Base-by-base conservation (phyloP, 2,888 invertebrate genomes). In the Petrolisthes cinctipes region DNA sequence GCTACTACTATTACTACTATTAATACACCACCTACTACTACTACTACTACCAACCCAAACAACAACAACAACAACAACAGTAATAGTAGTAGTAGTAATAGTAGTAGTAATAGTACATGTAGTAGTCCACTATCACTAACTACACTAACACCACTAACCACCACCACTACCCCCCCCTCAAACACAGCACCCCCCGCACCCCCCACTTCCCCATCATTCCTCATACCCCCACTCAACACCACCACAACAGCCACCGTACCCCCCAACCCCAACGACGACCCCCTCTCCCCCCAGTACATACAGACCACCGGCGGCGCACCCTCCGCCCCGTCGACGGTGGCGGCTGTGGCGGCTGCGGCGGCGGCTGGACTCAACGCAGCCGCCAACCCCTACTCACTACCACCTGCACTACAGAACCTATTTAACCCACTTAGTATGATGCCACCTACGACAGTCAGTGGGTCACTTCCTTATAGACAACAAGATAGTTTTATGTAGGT, bases 351-450 rank as follows among this genome's bases (percentile, higher is more conserved):
- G 53, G 87, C 84, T 61, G 87, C 76, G 20, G 87, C 87, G 9
- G 83, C 83, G 23, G 84, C 80, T 56, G 84, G 83, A 66, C 87
- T 87, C 9, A 83, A 57, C 73, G n/a, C n/a, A n/a, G 53, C 80
- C 37, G 37, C 37, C 53, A 83, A 61, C 23, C 87, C 87, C 20
- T 88, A 68, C 23, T 76, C 88, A 53, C 88, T 88, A 68, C 88
- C 88, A 23, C 85, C 88, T 6, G 88, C 88, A n/a, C 51, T 88
- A 57, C 88, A 88, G 75, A 88, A 78, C 82, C 68, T 88, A 11
- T 85, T 88, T 57, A 88, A 85, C 56, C 88, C 88, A 17, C 75
- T 88, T 37, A 82, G 85, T 9, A 88, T 88, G 76, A 88, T 88
- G 68, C 85, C 88, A 56, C 85, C 88, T n/a, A 85, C 88, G 7